These are phyloP conservation scores for cat (Felis catus) DNA, from an alignment of 2,113 vertebrate genomes.

Conservation along the genomic window F.catus_Fca126_mat1.0 CM031419.1:44699501-44700000, in stretches of 20 bases:
- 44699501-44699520: not conserved
- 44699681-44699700: not conserved
- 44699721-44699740: not conserved
- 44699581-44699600: not conserved
- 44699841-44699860: not conserved
- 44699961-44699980: not conserved
- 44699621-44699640: not conserved
- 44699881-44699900: not conserved
- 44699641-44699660: not conserved
- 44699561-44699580: not conserved
- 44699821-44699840: not conserved
- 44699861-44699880: not conserved
- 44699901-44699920: not conserved
- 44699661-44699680: not conserved
- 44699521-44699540: not conserved
- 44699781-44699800: not conserved
- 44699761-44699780: not conserved
- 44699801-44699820: not conserved
- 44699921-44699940: not conserved
- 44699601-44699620: not conserved
- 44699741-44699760: not conserved
- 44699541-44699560: not conserved
- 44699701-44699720: not conserved
- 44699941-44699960: not conserved
- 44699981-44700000: not conserved